Percentiles rank a stretch among this genome's conserved stretches.
These are phyloP conservation scores for Copidosoma aretas DNA, from an alignment of 2,888 invertebrate genomes.

Conservation along the genomic window DNA sequence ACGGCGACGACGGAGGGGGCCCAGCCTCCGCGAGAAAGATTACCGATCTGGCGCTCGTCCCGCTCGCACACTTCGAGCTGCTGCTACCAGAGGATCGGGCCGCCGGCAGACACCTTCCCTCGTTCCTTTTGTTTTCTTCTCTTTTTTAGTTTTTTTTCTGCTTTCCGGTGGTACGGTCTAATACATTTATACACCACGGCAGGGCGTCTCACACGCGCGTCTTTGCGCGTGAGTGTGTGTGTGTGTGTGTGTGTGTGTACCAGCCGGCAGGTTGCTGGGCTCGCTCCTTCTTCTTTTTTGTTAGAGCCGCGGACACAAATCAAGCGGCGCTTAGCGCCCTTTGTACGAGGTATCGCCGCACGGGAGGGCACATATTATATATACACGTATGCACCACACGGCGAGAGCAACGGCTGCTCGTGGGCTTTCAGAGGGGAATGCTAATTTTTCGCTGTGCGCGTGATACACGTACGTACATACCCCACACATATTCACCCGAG, in stretches of 20 bases:
- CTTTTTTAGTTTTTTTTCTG: background rate
- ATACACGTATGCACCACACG: background rate
- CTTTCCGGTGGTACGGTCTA: background rate
- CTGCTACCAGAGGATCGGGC: slow-evolving; percentile 31
- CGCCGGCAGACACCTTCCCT: background rate
- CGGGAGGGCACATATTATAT: background rate
- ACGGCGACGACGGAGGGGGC: too few relatives aligned
- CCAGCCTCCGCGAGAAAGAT: slow-evolving; percentile 1
- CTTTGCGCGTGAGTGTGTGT: too few relatives aligned
- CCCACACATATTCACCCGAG: too few relatives aligned
- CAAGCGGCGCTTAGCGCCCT: slow-evolving; percentile 16
- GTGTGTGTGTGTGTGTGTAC: background rate
- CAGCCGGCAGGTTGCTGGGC: background rate
- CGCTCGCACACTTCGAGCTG: background rate
- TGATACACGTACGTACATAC: background rate
- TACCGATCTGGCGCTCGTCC: background rate
- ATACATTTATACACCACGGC: background rate
- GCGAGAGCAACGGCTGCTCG: background rate
- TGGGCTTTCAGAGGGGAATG: slow-evolving; percentile 6
- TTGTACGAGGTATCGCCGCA: background rate
- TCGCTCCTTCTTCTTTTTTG: slow-evolving; percentile 2
- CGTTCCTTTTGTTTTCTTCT: background rate
- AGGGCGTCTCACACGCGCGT: background rate
- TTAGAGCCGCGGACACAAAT: slow-evolving; percentile 13
- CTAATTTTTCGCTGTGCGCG: slow-evolving; percentile 18